Conservation (phyloP, 2,888 invertebrate genomes). For the Mesorhabditis spiculigera region DNA sequence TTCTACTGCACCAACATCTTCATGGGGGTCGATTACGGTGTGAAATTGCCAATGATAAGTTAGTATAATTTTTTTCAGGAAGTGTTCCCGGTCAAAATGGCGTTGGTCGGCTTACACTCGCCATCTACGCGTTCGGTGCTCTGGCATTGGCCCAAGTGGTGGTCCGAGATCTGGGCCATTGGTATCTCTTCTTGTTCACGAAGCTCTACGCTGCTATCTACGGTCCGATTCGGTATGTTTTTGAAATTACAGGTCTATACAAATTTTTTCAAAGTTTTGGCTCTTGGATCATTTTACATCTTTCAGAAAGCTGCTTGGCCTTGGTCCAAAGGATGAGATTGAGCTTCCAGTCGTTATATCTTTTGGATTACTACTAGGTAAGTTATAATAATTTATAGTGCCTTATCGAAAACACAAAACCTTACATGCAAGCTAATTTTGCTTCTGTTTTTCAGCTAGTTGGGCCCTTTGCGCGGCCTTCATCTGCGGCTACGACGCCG, state of each 20-base stretch:
- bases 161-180: not conserved
- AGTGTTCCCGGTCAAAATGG: slow-evolving; percentile 1
- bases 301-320: not conserved
- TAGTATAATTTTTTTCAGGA: not conserved
- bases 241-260: not conserved
- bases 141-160: not conserved
- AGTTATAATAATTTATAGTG: not conserved
- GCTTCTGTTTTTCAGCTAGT: not conserved
- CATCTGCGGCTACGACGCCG: slow-evolving; percentile 5
- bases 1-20: not conserved
- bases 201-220: not conserved
- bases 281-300: too few relatives aligned
- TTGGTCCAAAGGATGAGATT: not conserved
- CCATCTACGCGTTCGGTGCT: not conserved
- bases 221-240: not conserved
- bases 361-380: slow-evolving; percentile 5
- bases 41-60: not conserved
- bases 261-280: too few relatives aligned
- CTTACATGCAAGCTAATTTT: not conserved
- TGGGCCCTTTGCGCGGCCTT: not conserved
- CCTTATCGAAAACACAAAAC: too few relatives aligned
- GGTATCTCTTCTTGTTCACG: slow-evolving; percentile 6
- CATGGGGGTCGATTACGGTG: not conserved
- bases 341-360: not conserved
- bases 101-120: slow-evolving; percentile 4